Evolutionary conservation across 2,113 vertebrate species (phyloP), one percentile per base, ranked within the genome.

Genomic region (Nerophis lumbriciformis): DNA sequence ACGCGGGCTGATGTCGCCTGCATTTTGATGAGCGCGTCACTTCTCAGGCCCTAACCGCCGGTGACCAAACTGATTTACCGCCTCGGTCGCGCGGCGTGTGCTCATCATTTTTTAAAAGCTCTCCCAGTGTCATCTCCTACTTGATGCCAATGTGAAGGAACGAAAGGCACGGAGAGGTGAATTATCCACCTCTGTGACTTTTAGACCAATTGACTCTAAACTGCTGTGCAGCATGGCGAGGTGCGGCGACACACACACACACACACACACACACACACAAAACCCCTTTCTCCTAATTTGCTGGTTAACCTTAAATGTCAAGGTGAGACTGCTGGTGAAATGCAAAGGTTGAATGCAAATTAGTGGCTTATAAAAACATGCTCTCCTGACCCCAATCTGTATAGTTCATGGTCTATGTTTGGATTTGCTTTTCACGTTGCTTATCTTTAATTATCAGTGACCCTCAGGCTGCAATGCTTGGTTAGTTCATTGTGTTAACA

Each of bases 121-220:
- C 80, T 75, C 77, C 80, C 79, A 85, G 84, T 86, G 83, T 87
- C 85, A 85, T 86, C 86, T 89, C 85, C 87, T 81, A 79, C 76
- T 85, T 68, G 73, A 82, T 75, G 84, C 68, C 78, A 80, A 86
- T 83, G 59, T 62, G 66, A 88, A 83, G 84, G 83, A 87, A 87
- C 83, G 82, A 83, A 85, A 77, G 74, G 75, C 77, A 66, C 9
- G 79, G 85, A 84, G 80, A 79, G 75, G 77, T 85, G 85, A 88
- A 78, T 85, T 86, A 89, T 86, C 83, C 83, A 79, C 78, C 56
- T 66, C 66, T n/a, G 58, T 80, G 83, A 83, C 82, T 86, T 84
- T 76, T 73, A 81, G 83, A 84, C 81, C 86, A 88, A 84, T 87
- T 83, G 81, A 79, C 73, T 77, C 79, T 79, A 82, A 84, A 83